Conservation (phyloP, 1,140 invertebrate genomes). For the Platyura marginata region DNA sequence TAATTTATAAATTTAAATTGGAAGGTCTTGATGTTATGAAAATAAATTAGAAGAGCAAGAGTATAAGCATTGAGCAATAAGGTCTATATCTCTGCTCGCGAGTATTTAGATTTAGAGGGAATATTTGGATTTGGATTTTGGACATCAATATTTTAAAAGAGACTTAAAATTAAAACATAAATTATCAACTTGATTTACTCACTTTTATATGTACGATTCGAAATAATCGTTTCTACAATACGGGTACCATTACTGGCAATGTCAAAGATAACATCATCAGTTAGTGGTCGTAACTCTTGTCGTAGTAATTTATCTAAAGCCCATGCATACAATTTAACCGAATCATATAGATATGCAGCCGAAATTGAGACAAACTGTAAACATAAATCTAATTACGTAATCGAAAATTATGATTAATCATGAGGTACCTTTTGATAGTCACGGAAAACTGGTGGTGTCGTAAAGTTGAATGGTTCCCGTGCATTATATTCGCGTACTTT, state of each 20-base stretch:
- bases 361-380: constrained; percentile 75
- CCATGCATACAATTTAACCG: constrained; percentile 76
- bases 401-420: too few species aligned
- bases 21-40: too few species aligned
- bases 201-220: constrained; percentile 61
- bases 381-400: too few species aligned
- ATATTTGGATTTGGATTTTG: too few species aligned
- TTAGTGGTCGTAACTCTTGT: constrained; percentile 33
- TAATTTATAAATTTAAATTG: too few species aligned
- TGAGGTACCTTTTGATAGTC: constrained; percentile 40
- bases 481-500: constrained; percentile 58
- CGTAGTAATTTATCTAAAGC: constrained; percentile 59
- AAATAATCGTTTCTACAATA: constrained; percentile 63
- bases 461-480: constrained; percentile 56
- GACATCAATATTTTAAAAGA: too few species aligned
- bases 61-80: too few species aligned
- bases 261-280: constrained; percentile 41
- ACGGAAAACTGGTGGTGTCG: constrained; percentile 33
- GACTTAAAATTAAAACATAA: too few species aligned
- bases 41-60: too few species aligned
- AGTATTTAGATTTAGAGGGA: too few species aligned
- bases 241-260: constrained; percentile 56
- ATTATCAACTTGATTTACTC: too few species aligned
- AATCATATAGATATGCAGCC: constrained; percentile 92
- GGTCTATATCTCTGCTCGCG: too few species aligned